These are phyloP conservation scores for Eristalis intricaria DNA, from an alignment of 2,888 invertebrate genomes.

Conservation along the genomic window DNA sequence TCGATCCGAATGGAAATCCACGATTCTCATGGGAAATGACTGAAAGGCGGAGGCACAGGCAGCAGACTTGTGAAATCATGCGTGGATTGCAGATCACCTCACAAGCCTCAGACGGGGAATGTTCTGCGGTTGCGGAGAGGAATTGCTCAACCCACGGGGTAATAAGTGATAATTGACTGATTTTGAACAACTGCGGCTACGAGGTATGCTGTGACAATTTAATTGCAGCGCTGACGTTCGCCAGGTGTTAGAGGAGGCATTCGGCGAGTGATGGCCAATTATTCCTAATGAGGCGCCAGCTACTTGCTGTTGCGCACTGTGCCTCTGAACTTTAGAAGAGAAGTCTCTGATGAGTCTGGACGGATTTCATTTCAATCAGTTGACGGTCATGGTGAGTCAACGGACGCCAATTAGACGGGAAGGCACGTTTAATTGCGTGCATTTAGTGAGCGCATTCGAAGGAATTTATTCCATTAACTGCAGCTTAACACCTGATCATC, in stretches of 20 bases:
- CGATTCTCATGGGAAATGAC: slow-evolving; percentile 14
- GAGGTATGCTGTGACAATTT: slow-evolving; percentile 22
- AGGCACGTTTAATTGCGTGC: background rate
- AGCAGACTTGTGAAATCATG: background rate
- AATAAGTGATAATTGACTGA: slow-evolving; percentile 25
- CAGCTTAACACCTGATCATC: background rate
- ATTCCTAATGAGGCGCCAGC: background rate
- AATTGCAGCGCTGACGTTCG: slow-evolving; percentile 3
- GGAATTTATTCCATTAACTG: background rate
- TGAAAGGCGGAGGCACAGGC: background rate
- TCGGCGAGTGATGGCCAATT: background rate
- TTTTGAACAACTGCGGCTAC: slow-evolving; percentile 6
- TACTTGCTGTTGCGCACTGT: background rate
- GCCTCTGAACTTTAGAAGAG: background rate
- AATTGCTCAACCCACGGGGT: slow-evolving; percentile 1
- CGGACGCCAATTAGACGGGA: background rate
- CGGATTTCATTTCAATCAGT: background rate
- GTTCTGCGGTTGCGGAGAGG: background rate
- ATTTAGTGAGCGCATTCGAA: background rate
- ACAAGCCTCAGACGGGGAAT: background rate
- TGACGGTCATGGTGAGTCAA: background rate
- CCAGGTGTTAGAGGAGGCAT: slow-evolving; percentile 1
- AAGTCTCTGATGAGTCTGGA: no score
- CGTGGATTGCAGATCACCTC: slow-evolving; percentile 5
- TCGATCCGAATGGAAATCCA: no score